Conservation (phyloP, 2,888 invertebrate genomes). For the Acleris literana region DNA sequence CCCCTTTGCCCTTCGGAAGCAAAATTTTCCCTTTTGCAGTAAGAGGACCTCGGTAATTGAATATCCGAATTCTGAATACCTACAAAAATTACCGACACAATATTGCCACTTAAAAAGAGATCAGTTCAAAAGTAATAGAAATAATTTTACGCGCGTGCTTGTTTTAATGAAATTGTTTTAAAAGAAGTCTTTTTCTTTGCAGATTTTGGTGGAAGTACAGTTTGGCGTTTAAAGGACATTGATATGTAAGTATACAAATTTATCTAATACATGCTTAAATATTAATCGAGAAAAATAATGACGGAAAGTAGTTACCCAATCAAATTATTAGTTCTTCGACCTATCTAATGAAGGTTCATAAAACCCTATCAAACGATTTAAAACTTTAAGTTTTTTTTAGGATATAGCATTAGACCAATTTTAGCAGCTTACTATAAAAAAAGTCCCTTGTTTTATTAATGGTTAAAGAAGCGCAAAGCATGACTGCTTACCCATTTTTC, state of each 20-base stretch:
- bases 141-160: background rate
- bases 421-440: too few species aligned
- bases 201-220: slow-evolving; percentile 10
- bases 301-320: too few species aligned
- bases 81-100: slow-evolving; percentile 48
- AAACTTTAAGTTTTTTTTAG: too few species aligned
- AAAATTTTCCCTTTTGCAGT: slow-evolving; percentile 39
- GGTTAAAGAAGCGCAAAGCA: background rate
- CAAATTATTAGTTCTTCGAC: too few species aligned
- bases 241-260: slow-evolving; percentile 22
- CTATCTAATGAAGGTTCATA: too few species aligned
- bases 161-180: background rate
- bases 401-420: too few species aligned
- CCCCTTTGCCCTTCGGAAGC: slow-evolving; percentile 34
- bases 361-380: too few species aligned
- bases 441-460: background rate
- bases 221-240: background rate
- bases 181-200: slow-evolving; percentile 8
- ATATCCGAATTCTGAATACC: slow-evolving; percentile 45
- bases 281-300: background rate
- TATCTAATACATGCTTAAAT: background rate
- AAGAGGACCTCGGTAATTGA: slow-evolving; percentile 47
- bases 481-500: background rate
- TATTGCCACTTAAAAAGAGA: slow-evolving; percentile 46
- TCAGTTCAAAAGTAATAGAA: slow-evolving; percentile 14